Evolutionary conservation across 2,888 invertebrate species (phyloP), one percentile per base, ranked within the genome.

Genomic region (Chrysomela aeneicollis): DNA sequence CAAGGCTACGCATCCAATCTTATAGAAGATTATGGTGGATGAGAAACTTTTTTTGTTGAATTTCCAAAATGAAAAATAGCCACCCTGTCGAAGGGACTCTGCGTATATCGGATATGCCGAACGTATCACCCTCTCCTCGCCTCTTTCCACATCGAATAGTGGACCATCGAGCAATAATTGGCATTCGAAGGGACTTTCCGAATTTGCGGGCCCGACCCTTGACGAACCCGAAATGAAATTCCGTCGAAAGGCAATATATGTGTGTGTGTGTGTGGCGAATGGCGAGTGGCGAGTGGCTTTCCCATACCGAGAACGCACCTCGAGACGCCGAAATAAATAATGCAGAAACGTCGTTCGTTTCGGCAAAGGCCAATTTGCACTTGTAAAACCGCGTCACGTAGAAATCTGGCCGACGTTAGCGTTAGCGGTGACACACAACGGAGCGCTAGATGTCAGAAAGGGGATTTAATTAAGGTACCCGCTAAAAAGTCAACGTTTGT

Each of bases 301-400:
- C 10, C 35, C 10, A 12, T 35, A 3, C 35, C 35, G 35, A 35
- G 9, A 35, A 9, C 35, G 2, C 35, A 42, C 42, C 42, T 42
- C 42, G 15, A 42, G 42, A 42, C 42, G 42, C n/a, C 72, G 77
- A 79, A 80, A 81, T 79, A 80, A 80, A 80, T 80, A 79, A 80
- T 76, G 72, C 74, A 72, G 74, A 71, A 64, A 71, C 64, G 74
- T 71, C 74, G 73, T 71, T 71, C 72, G 68, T 35, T 21, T 30
- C 22, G 47, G 63, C 55, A 64, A 74, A 73, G 77, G 79, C 79
- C 80, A 82, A 82, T 82, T 82, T 81, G 80, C 79, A 79, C 78
- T 81, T 81, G 78, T 77, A 79, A 79, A 83, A 82, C 81, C 83
- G 78, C 81, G 79, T 82, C 83, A 83, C 83, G 83, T 82, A 82